Base-by-base conservation (phyloP, 2,888 invertebrate genomes). In the Ormyrus labotus region DNA sequence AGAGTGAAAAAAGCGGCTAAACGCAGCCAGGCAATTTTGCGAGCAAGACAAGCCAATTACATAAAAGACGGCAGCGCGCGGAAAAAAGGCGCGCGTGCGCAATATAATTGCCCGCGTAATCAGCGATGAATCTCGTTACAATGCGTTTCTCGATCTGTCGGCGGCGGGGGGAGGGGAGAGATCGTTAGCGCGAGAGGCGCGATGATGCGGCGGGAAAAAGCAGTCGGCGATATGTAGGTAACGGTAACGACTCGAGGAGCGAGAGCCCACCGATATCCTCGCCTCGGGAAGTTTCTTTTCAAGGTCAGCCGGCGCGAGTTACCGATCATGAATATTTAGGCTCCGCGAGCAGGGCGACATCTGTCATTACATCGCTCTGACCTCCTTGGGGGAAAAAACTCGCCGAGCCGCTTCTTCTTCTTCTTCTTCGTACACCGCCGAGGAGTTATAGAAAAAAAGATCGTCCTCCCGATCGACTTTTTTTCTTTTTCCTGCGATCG, bases 341-440 rank as follows among this genome's bases (percentile, higher is more conserved):
- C 60, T 34, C 48, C 13, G 34, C 34, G 45, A 3, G 60, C 11
- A 53, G 3, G 2, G 53, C 63, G 65, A 47, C 63, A 55, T n/a
- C 64, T 34, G 57, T 57, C 50, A 65, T 58, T 69, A 70, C 47
- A 50, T 72, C 45, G 65, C n/a, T 47, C 34, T 72, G 78, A 69
- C 78, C 78, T 73, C 78, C 8, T 72, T 78, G 53, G 34, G 13
- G 6, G 55, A n/a, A 74, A 71, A 78, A 78, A 71, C 64, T 45
- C 5, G 71, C 10, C 57, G 48, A 9, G 48, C 63, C 5, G 53
- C 61, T 76, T 67, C 75, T 65, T 69, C 69, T 13, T 19, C 7
- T 7, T 69, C 48, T 1, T 48, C 34, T 8, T 50, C 45, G 6
- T 65, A 34, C 34, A 4, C 34, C 34, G 34, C 4, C 34, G 34